Conservation (phyloP, 2,113 vertebrate genomes). For the Myotis yumanensis region DNA sequence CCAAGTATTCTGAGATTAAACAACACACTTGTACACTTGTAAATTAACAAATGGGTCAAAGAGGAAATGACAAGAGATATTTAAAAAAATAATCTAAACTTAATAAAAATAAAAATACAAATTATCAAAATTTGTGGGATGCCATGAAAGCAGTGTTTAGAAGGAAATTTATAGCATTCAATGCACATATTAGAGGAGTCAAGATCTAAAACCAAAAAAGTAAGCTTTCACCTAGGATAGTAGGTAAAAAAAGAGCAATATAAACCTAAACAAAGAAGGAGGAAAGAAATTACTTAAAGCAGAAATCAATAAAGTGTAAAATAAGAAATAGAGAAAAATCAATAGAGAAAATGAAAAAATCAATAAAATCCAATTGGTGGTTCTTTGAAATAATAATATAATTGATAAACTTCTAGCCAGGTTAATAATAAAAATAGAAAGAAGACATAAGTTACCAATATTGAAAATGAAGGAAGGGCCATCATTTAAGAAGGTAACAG, state of each 20-base stretch:
- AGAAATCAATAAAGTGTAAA: slow-evolving; percentile 18
- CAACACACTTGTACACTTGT: background rate
- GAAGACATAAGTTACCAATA: background rate
- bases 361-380: background rate
- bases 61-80: background rate
- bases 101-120: background rate
- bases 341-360: background rate
- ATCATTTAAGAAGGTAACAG: background rate
- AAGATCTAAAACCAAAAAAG: background rate
- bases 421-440: background rate
- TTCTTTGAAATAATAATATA: background rate
- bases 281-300: background rate
- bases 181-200: background rate
- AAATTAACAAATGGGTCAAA: background rate
- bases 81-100: background rate
- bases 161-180: background rate
- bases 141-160: background rate
- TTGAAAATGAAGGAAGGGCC: background rate
- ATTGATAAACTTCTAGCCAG: background rate
- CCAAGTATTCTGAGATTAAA: background rate
- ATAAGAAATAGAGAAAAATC: background rate
- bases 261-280: background rate
- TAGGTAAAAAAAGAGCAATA: background rate
- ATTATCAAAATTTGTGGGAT: background rate
- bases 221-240: background rate